These are phyloP conservation scores for Phymatocera aterrima DNA, from an alignment of 2,888 invertebrate genomes.

Conservation along the genomic window DNA sequence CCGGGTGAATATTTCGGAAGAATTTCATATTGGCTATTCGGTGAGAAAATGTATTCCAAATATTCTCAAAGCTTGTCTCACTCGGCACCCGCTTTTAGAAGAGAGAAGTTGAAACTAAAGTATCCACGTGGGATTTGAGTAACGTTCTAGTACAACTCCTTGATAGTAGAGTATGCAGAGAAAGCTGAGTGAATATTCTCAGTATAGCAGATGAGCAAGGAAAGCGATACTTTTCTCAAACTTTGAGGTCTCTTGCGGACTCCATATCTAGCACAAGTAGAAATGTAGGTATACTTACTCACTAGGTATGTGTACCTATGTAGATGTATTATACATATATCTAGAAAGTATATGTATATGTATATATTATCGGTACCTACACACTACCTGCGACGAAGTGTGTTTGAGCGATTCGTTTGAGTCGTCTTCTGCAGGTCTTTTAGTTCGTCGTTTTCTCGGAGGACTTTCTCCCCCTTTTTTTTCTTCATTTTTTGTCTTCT, in stretches of 20 bases:
- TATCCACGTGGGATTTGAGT: neutral
- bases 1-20: neutral
- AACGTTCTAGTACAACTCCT: neutral
- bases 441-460: slow-evolving; percentile 1
- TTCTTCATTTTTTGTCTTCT: neutral
- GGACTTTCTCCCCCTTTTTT: neutral
- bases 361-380: no score
- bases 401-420: slow-evolving; percentile 29
- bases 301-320: no score
- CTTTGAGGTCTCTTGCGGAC: neutral
- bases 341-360: no score
- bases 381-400: neutral
- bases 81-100: neutral
- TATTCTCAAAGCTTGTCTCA: slow-evolving; percentile 1
- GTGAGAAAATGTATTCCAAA: neutral
- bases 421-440: neutral
- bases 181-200: neutral
- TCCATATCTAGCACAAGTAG: neutral
- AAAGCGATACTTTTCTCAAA: slow-evolving; percentile 21
- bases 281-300: neutral
- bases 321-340: no score
- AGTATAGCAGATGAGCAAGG: neutral
- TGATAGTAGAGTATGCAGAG: no score
- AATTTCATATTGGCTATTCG: neutral
- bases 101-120: neutral